Conservation (phyloP, 2,113 vertebrate genomes). For the Hydropotes inermis region DNA sequence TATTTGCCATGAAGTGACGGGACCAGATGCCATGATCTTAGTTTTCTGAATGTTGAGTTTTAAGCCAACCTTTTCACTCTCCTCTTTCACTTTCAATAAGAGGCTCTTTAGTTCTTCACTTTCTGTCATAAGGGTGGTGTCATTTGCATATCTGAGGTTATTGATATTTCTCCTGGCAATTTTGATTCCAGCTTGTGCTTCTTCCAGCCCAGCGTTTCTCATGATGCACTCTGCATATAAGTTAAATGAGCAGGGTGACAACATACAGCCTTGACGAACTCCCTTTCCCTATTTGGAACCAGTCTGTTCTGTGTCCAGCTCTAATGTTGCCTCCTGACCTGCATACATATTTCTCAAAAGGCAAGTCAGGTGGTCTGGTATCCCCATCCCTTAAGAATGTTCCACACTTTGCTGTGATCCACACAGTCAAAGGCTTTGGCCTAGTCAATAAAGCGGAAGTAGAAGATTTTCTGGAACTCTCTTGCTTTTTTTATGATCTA, state of each 20-base stretch:
- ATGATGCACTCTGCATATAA: background rate
- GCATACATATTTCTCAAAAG: background rate
- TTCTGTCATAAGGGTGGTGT: background rate
- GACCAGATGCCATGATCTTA: no score
- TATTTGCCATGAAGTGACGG: no score
- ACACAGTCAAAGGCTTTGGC: background rate
- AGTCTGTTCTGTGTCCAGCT: background rate
- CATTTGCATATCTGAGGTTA: background rate
- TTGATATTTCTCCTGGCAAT: background rate
- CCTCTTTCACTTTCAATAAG: background rate
- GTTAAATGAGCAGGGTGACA: background rate
- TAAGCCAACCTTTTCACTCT: background rate
- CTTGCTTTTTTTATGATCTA: background rate
- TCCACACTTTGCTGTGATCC: background rate
- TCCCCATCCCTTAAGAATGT: background rate
- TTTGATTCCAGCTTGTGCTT: background rate
- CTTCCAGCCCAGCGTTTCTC: background rate
- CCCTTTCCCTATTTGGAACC: background rate
- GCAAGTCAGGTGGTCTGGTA: accelerated
- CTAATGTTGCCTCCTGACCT: background rate
- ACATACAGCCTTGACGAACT: background rate
- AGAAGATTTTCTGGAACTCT: background rate
- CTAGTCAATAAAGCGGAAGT: background rate
- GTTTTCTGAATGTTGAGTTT: background rate
- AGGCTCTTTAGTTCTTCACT: background rate